Conservation (phyloP, 2,888 invertebrate species). For the Mellilla xanthometata region DNA sequence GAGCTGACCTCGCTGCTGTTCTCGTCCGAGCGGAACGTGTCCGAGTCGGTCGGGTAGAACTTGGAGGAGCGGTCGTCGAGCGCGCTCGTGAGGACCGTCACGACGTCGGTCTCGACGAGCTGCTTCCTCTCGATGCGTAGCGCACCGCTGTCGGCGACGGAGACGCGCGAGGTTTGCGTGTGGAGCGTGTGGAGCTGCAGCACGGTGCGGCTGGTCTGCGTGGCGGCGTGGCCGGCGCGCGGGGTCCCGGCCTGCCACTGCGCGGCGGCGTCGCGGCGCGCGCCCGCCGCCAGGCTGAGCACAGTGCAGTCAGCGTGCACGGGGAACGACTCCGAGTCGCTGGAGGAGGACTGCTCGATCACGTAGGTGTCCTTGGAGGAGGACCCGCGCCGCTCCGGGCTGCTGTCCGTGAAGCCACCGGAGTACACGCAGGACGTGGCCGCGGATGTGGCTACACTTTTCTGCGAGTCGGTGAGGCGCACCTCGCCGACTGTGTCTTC, state of each 20-base stretch:
- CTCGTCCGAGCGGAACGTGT: constrained; percentile 37
- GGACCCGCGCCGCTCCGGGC: constrained; percentile 65
- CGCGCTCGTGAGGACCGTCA: constrained; percentile 24
- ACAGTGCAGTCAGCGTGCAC: constrained; percentile 39
- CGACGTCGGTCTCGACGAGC: constrained; percentile 27
- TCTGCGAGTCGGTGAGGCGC: constrained; percentile 66
- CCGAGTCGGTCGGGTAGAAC: constrained; percentile 42
- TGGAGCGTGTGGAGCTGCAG: constrained; percentile 64
- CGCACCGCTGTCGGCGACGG: constrained; percentile 59
- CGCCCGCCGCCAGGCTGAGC: constrained; percentile 34
- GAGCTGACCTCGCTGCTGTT: constrained; percentile 37
- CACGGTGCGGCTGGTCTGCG: constrained; percentile 84
- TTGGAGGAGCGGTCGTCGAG: constrained; percentile 55
- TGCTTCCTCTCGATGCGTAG: constrained; percentile 19
- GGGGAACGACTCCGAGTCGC: constrained; percentile 53
- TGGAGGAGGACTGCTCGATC: constrained; percentile 62
- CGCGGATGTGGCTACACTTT: constrained; percentile 68
- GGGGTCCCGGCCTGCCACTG: no score
- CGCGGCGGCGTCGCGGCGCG: constrained; percentile 30
- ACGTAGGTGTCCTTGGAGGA: constrained; percentile 70
- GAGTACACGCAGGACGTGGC: constrained; percentile 64
- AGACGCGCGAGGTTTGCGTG: constrained; percentile 69
- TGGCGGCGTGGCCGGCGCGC: constrained; percentile 35
- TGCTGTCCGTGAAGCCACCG: constrained; percentile 64
- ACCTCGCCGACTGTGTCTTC: constrained; percentile 64